Evolutionary conservation across 2,113 vertebrate genomes (phyloP), one percentile per base, ranked within the genome.

Genomic region (Malurus cyaneus): DNA sequence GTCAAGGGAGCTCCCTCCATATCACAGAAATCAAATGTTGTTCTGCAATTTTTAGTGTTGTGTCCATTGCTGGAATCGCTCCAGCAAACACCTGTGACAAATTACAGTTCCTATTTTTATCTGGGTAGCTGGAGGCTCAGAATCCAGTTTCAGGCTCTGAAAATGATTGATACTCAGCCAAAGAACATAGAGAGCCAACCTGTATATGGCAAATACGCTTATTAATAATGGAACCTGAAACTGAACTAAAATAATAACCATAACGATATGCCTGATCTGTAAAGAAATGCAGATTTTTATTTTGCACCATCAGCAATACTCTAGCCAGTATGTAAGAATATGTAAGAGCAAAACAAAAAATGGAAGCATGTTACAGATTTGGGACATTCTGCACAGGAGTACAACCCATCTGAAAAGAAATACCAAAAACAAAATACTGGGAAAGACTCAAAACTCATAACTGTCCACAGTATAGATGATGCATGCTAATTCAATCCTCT

Each of bases 61-160:
- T 80, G 65, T 80, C 72, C 54, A 47, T 74, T 84, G n/a, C 29
- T 91, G 64, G 61, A 91, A 66, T 74, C 67, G 39, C 71, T 94
- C 60, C 64, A 74, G 65, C 73, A 89, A 92, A 83, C 92, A 96
- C 94, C 94, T 95, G 91, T 90, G 94, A 61, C 73, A 82, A 86
- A 94, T 96, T 89, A 86, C 59, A 53, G 61, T 52, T 86, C 49
- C 65, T 91, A 32, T 92, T 91, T 96, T 92, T 92, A 64, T 66
- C 94, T 59, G 24, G 10, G 31, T 81, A 85, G 80, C 66, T 73
- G 61, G 49, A 91, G 72, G 79, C 69, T 84, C 72, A 41, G 52
- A 96, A 91, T 96, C 52, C 41, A 78, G 72, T 91, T 95, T 96
- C 83, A 80, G 44, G 24, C 72, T 74, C 65, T 83, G 80, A 74